Base-by-base conservation (phyloP, 2,888 invertebrate species). In the Hydroisotoma schaefferi region DNA sequence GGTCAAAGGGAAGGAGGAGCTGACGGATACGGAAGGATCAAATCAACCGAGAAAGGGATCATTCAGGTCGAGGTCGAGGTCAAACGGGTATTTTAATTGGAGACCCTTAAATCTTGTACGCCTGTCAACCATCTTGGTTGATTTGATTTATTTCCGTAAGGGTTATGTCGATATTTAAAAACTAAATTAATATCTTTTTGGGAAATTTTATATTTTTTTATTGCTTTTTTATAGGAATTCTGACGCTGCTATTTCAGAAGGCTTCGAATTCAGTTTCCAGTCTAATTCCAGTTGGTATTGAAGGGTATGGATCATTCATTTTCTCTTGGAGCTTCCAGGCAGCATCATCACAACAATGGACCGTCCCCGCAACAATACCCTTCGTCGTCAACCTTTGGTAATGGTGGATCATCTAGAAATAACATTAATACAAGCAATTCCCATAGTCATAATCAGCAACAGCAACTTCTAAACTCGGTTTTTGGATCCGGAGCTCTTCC, bases 241-340 rank as follows among this genome's bases (percentile, higher is more conserved):
- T 15, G 40, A 15, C 20, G 40, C 40, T 40, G 40, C n/a, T 33
- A 33, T 10, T n/a, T n/a, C n/a, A n/a, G n/a, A n/a, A n/a, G n/a
- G n/a, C n/a, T n/a, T n/a, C n/a, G n/a, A n/a, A n/a, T n/a, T n/a
- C n/a, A n/a, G n/a, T n/a, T n/a, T n/a, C n/a, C n/a, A n/a, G n/a
- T n/a, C n/a, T 10, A 33, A 33, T 33, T 33, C 33, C 8, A 33
- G 33, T 33, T 15, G 8, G 15, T 4, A 43, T 33, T 38, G 4
- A 56, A 54, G 57, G 61, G 61, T 63, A 66, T 66, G 66, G 66
- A 66, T 57, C 63, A 63, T 48, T 54, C 61, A 38, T 65, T 59
- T 55, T 55, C 66, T 47, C 47, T 63, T 49, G 60, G 57, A 59
- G 61, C 58, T 61, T 54, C 53, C 40, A 49, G 58, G 51, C 60